Base-by-base conservation (phyloP, 2,113 vertebrate genomes). In the Platysternon megacephalum region DNA sequence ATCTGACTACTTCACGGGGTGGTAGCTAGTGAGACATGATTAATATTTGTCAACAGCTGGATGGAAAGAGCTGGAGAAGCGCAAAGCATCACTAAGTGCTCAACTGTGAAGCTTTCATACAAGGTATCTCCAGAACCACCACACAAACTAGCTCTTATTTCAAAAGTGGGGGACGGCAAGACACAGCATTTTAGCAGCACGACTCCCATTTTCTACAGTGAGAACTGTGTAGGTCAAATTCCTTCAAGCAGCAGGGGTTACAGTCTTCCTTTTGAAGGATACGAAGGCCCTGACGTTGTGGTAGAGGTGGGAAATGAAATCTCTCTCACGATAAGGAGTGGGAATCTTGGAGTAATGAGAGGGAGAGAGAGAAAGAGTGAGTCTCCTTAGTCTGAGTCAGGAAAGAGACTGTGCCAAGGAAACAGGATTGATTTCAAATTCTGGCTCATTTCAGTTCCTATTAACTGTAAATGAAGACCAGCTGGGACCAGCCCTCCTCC, bases 391-490 rank as follows among this genome's bases (percentile, higher is more conserved):
- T 85, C 96, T 97, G 96, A 98, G 96, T 98, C 96, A 96, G 96
- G 92, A 96, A 93, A 96, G 96, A 95, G 95, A 83, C 82, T 0
- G 1, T 88, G 97, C 95, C 95, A 97, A 97, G 95, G 85, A 92
- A 83, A 95, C 4, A 87, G 95, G 95, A 97, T 97, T 97, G 95
- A 94, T 97, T 96, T 97, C 95, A 97, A 92, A 96, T 90, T 96
- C 89, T 97, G 96, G 96, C 97, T 97, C 94, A 42, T 96, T 96
- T 93, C 4, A 92, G 80, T 82, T 97, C 90, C 96, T 97, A 95
- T 97, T 96, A 96, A 95, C 93, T 96, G 91, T 84, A 97, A 98
- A 97, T 16, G 12, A 97, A 96, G 96, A 96, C 93, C 97, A 97
- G 96, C 97, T 97, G 97, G 93, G 94, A 85, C 84, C 80, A 87